Evolutionary conservation across 2,797 vertebrate genomes (phyloP), one percentile per base, ranked within the genome.

Genomic region (Muraenolepis orangiensis): DNA sequence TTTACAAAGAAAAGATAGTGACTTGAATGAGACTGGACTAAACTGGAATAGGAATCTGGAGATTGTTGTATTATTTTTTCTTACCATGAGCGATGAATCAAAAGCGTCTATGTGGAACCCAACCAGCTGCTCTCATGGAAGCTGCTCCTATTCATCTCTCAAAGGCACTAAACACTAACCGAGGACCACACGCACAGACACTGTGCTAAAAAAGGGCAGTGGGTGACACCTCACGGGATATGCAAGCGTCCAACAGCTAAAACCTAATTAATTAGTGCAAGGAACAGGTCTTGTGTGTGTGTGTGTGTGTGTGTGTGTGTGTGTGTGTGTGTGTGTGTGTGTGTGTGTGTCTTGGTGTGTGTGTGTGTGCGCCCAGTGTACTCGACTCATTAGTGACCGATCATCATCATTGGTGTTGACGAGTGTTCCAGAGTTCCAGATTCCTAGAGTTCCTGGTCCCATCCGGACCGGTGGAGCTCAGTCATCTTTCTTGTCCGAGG

Each of bases 401-500:
- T 12, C n/a, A 4, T 64, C 57, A 26, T 8, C 57, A 1, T 11
- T 26, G 40, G 13, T 2, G n/a, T n/a, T n/a, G n/a, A n/a, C n/a
- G n/a, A n/a, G 64, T 14, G 11, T 14, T 66, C 26, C 16, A 28
- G 2, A 66, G 66, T 4, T 3, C 64, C 34, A 28, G 34, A n/a
- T n/a, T n/a, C n/a, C n/a, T n/a, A n/a, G n/a, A n/a, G n/a, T n/a
- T n/a, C n/a, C n/a, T 29, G 20, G 26, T 72, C 36, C 75, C n/a
- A n/a, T n/a, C n/a, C n/a, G n/a, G n/a, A 20, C 61, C 36, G 64
- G 61, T 31, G 6, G 4, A 30, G 11, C n/a, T 96, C 89, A 99
- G 87, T 98, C 96, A 4, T 96, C 96, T 76, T 99, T 99, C 90
- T 99, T 99, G 90, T 96, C 97, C 12, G 96, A 97, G 74, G 82